phyloP scores from a whole-genome alignment of 2,113 vertebrate species.

The Haliaeetus leucogaster region DNA sequence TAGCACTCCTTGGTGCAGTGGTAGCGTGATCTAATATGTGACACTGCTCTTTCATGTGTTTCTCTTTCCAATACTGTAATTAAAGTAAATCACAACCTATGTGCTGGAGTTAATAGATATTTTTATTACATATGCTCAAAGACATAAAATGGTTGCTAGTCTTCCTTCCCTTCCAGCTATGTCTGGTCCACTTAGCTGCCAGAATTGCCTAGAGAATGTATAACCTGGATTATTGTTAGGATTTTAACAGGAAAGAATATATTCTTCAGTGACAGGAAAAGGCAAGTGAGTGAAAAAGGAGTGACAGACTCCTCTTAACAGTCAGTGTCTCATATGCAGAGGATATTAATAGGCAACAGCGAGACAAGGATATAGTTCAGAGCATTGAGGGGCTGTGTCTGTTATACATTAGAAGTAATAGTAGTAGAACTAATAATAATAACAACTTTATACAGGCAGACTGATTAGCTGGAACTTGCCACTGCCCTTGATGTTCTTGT shows the following conservation, averaged over 20 bases:
- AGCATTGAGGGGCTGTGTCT: neutral
- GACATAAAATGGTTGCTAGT: neutral
- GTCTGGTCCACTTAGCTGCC: neutral
- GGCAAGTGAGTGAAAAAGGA: neutral
- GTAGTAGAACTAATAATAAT: neutral
- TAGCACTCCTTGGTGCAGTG: neutral
- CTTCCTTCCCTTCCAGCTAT: neutral
- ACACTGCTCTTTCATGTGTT: neutral
- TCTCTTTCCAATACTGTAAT: slow-evolving; percentile 4
- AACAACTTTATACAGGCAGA: neutral
- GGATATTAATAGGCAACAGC: neutral
- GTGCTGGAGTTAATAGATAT: slow-evolving; percentile 19
- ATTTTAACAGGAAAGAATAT: neutral
- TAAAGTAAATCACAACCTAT: neutral
- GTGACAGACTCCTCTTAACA: neutral
- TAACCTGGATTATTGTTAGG: neutral
- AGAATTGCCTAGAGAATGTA: neutral
- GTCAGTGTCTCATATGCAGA: neutral
- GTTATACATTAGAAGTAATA: neutral
- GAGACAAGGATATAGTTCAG: neutral
- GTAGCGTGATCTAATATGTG: neutral
- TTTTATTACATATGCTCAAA: neutral
- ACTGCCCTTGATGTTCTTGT: neutral
- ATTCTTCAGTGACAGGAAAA: neutral
- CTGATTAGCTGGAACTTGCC: neutral